phyloP scores from a whole-genome alignment of 1,140 invertebrate genomes.

The Aphis gossypii region DNA sequence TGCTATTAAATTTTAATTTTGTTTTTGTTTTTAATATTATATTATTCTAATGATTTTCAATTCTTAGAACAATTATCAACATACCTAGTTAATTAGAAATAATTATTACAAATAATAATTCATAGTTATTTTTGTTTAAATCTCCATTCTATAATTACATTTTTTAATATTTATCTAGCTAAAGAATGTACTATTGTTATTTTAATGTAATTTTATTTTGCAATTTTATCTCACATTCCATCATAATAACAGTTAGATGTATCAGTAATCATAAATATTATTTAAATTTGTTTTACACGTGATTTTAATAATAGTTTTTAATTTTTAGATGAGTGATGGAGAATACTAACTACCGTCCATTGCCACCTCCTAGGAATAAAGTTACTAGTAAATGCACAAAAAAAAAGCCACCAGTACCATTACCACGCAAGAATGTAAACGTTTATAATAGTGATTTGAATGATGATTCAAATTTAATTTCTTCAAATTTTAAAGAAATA shows the following conservation, averaged over 20 bases:
- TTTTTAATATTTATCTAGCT: conserved; percentile 26
- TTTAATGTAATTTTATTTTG: conserved; percentile 34
- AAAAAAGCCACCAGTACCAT: conserved; percentile 54
- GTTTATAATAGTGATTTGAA: neutral
- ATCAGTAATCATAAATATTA: conserved; percentile 10
- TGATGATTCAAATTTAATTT: neutral
- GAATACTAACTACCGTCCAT: conserved; percentile 40
- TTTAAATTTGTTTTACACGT: conserved; percentile 47
- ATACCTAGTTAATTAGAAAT: conserved; percentile 48
- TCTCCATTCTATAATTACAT: conserved; percentile 43
- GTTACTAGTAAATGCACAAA: conserved; percentile 27
- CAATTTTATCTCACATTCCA: conserved; percentile 36
- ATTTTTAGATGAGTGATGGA: conserved; percentile 56
- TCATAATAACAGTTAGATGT: conserved; percentile 28
- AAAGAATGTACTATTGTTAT: conserved; percentile 33
- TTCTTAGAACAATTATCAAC: conserved; percentile 40
- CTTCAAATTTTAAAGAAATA: conserved; percentile 15
- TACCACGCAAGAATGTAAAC: conserved; percentile 47
- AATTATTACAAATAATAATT: conserved; percentile 39
- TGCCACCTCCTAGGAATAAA: conserved; percentile 49
- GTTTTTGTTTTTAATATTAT: conserved; percentile 38
- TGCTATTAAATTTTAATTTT: conserved; percentile 30
- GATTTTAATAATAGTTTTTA: conserved; percentile 53
- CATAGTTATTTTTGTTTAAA: conserved; percentile 40
- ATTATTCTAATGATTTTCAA: conserved; percentile 20